These are phyloP conservation scores for Sciurus vulgaris DNA, from an alignment of 2,797 vertebrate species.

Conservation along the genomic window DNA sequence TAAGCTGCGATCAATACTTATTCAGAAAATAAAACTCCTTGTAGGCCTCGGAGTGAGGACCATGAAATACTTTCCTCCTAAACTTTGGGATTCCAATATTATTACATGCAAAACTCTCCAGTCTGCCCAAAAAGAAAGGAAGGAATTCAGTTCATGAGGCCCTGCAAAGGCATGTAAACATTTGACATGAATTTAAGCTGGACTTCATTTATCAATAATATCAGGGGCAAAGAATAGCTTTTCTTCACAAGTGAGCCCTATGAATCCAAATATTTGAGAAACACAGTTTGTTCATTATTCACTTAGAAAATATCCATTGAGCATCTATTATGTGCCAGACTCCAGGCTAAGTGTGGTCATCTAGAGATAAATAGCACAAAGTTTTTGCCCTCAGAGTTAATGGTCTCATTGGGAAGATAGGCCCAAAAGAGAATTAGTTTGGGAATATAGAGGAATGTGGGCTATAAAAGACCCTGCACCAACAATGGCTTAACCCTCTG, in stretches of 20 bases:
- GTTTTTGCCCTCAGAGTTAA: neutral
- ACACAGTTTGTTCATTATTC: neutral
- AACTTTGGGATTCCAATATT: conserved; percentile 76
- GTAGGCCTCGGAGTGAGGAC: conserved; percentile 79
- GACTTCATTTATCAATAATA: conserved; percentile 64
- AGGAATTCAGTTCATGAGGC: conserved; percentile 52
- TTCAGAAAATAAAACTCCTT: conserved; percentile 84
- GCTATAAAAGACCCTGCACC: neutral
- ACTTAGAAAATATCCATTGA: conserved; percentile 31
- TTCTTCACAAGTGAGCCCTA: neutral
- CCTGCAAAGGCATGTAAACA: conserved; percentile 46
- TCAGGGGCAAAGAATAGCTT: neutral
- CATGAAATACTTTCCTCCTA: conserved; percentile 79
- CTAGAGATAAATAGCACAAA: neutral
- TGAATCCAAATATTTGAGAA: conserved; percentile 34
- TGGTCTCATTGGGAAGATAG: neutral
- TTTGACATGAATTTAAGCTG: conserved; percentile 75
- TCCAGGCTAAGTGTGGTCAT: neutral
- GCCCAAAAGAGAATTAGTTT: neutral
- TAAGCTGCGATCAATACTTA: conserved; percentile 85
- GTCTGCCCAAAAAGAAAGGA: conserved; percentile 65
- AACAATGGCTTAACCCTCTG: neutral
- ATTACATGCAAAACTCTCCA: conserved; percentile 61
- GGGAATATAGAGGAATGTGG: neutral
- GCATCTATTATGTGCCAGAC: neutral